These are phyloP conservation scores for Plestiodon gilberti DNA, from an alignment of 2,113 vertebrate species.

Conservation along the genomic window DNA sequence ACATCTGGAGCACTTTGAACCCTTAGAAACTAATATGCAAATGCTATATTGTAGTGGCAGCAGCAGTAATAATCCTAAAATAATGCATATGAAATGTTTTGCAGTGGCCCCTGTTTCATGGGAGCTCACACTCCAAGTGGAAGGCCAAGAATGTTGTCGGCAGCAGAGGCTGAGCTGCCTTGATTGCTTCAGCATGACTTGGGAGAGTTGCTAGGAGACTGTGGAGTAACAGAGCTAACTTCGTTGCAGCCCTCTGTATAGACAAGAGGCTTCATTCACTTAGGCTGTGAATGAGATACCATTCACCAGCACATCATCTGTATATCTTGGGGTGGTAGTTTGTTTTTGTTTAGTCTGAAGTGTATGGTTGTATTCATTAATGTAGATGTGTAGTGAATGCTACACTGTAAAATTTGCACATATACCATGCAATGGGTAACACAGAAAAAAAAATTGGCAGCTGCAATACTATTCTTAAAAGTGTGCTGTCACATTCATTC, in stretches of 20 bases:
- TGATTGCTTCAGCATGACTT: neutral
- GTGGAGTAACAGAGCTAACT: neutral
- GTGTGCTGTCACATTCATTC: neutral
- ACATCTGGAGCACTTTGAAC: neutral
- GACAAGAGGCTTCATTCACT: constrained; percentile 6
- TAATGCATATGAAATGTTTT: neutral
- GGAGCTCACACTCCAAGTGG: neutral
- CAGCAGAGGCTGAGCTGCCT: neutral
- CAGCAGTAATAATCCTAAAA: too few relatives aligned
- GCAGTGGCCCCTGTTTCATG: neutral
- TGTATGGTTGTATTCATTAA: neutral
- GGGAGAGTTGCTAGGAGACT: neutral
- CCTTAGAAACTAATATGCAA: neutral
- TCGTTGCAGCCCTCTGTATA: neutral
- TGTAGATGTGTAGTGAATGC: neutral
- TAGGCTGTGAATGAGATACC: neutral
- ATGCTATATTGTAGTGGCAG: neutral
- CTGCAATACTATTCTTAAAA: constrained; percentile 3
- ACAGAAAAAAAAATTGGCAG: neutral
- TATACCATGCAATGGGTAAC: neutral
- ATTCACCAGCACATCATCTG: constrained; percentile 1
- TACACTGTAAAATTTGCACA: neutral
- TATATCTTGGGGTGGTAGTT: neutral
- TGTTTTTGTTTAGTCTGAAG: neutral
- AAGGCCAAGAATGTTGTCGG: neutral